Evolutionary conservation across 2,113 vertebrate species (phyloP).

Genomic region (Cynoglossus semilaevis): DNA sequence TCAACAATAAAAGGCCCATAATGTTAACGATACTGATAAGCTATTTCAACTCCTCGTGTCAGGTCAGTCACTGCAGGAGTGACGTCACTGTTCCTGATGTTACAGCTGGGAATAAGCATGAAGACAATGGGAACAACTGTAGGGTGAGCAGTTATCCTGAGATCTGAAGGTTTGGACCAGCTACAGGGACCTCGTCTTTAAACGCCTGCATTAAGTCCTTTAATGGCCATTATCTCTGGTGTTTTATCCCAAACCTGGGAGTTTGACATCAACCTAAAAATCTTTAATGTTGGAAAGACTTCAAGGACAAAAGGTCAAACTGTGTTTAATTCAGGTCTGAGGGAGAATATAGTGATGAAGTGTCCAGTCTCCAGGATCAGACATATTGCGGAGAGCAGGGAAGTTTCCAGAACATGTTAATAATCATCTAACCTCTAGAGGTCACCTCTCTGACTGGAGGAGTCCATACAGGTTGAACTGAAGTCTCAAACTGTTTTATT

Average conservation of each 20-base stretch:
- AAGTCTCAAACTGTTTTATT: slow-evolving; percentile 1
- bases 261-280: too few relatives aligned
- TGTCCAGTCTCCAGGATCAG: slow-evolving; percentile 26
- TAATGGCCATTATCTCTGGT: too few relatives aligned
- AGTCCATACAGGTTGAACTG: slow-evolving; percentile 19
- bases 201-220: too few relatives aligned
- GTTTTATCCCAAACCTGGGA: too few relatives aligned
- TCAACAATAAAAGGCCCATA: slow-evolving; percentile 17
- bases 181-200: too few relatives aligned
- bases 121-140: background rate
- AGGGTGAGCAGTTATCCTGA: too few relatives aligned
- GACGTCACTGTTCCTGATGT: slow-evolving; percentile 42
- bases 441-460: slow-evolving; percentile 15
- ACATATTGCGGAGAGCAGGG: slow-evolving; percentile 36
- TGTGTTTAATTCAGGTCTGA: too few relatives aligned
- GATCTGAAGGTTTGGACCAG: too few relatives aligned
- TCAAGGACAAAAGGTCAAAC: too few relatives aligned
- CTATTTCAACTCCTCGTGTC: slow-evolving; percentile 54
- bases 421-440: slow-evolving; percentile 21
- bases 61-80: slow-evolving; percentile 40
- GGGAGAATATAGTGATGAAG: too few relatives aligned
- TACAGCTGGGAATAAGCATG: background rate
- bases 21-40: slow-evolving; percentile 11
- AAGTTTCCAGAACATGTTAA: slow-evolving; percentile 26
- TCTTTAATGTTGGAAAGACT: too few relatives aligned